Percentiles rank a stretch among this genome's conserved stretches.
Conservation (phyloP, 1,140 invertebrate genomes). For the Popillia japonica region DNA sequence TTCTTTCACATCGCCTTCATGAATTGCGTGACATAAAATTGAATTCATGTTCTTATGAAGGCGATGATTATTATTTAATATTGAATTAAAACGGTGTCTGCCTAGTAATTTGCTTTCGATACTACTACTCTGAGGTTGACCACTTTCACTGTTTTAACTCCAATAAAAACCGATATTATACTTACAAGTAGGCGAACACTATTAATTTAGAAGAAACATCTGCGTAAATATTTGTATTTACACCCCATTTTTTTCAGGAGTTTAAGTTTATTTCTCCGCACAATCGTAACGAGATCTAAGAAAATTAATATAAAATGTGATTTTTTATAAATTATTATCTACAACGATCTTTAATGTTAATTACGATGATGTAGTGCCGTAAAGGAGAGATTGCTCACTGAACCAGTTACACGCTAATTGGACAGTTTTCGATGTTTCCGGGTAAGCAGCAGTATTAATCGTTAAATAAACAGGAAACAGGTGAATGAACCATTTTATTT, state of each 20-base stretch:
- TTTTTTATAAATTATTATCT: background rate
- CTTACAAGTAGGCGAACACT: background rate
- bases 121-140: background rate
- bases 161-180: background rate
- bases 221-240: too few relatives aligned
- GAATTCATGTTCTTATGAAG: constrained; percentile 9
- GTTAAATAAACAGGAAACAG: constrained; percentile 3
- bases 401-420: background rate
- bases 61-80: background rate
- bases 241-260: too few relatives aligned
- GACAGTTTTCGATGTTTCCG: background rate
- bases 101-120: background rate
- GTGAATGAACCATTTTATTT: background rate
- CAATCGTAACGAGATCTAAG: background rate
- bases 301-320: background rate
- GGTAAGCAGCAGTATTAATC: background rate
- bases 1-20: background rate
- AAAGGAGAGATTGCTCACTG: background rate
- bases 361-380: background rate
- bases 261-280: too few relatives aligned
- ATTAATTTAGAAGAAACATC: background rate
- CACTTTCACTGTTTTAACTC: background rate
- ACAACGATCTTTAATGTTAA: background rate
- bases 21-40: background rate
- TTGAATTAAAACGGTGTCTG: background rate